Conservation (phyloP, 53 echinoderm and acorn worm species). For the Paracentrotus lividus region DNA sequence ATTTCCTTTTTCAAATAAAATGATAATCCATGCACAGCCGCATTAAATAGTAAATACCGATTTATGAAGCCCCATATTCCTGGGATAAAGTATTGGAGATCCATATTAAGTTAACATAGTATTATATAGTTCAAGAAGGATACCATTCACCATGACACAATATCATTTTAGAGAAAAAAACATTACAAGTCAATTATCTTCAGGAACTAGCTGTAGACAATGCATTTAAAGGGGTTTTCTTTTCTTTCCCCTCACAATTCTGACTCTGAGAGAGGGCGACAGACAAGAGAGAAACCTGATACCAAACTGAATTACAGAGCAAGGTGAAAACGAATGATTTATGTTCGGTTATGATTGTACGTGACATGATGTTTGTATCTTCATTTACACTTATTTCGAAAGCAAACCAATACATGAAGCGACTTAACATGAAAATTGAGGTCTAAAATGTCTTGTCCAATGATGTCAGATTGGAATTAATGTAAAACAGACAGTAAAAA, state of each 20-base stretch:
- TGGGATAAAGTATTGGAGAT: too few species aligned
- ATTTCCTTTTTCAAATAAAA: too few species aligned
- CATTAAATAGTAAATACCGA: too few species aligned
- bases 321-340: conserved; percentile 11
- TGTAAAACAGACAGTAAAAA: neutral
- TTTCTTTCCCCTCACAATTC: neutral
- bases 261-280: too few species aligned
- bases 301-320: neutral
- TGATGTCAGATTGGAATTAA: neutral
- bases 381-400: neutral
- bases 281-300: conserved; percentile 23
- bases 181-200: neutral
- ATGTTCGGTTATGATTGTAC: neutral
- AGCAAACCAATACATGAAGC: neutral
- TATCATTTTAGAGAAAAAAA: neutral
- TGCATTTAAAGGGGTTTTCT: neutral
- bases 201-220: neutral
- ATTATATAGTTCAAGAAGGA: too few species aligned
- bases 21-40: too few species aligned
- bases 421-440: neutral
- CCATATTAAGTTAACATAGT: too few species aligned
- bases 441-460: neutral
- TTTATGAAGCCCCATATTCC: too few species aligned
- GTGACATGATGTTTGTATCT: neutral
- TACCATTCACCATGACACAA: too few species aligned